Evolutionary conservation across 2,113 vertebrate species (phyloP), one percentile per base, ranked within the genome.

Genomic region (Chauna torquata): DNA sequence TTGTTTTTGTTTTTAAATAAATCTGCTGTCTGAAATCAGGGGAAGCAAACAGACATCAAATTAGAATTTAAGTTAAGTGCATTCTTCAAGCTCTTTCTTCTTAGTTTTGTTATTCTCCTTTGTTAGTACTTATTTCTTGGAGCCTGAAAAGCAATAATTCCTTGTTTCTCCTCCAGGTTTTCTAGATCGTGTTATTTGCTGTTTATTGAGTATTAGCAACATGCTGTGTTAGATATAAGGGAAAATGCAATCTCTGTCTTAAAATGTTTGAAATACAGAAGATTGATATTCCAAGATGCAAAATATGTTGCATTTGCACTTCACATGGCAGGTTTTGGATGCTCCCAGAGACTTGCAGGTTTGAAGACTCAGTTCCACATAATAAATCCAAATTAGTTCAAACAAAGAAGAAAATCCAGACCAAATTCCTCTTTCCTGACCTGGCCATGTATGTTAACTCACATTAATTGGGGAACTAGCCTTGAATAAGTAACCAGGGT

Each of bases 91-190:
- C 74, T 95, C 62, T 42, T 45, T 72, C 54, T 65, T 96, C 66
- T 69, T 65, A 34, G n/a, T 92, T 94, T 79, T 82, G 58, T 90
- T 94, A 74, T 93, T 83, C 36, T 90, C 62, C 94, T 90, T 68
- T 42, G 42, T 95, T 96, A 78, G 72, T 90, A 74, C 79, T 95
- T 94, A 85, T 69, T 93, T 96, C 55, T 92, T 89, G 66, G 66
- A 66, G n/a, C 49, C 81, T 28, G 25, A 87, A 75, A n/a, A 84
- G 57, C 36, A 92, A 45, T 96, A 92, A 86, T 65, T 95, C 57
- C 65, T 86, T 75, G 44, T 91, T 95, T 82, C 62, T 94, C 23
- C 25, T 89, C 58, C 2, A 19, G 34, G 12, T 92, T 95, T 92
- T 82, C 52, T 62, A 42, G 74, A 28, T 80, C 70, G 89, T 89